Conservation (phyloP, 2,797 vertebrate genomes). For the Darevskia mixta region DNA sequence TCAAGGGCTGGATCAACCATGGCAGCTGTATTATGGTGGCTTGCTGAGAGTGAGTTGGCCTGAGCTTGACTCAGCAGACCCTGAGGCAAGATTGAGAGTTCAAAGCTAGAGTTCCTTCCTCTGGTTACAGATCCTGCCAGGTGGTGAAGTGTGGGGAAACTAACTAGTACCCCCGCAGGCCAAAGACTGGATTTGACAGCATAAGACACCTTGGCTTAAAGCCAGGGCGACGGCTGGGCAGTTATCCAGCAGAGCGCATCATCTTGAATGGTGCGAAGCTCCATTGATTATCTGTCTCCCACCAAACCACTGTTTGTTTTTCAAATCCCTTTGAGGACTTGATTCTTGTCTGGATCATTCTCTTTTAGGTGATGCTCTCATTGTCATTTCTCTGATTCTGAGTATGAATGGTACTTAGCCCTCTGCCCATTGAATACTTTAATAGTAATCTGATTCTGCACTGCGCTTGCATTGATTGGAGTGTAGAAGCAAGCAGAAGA, state of each 20-base stretch:
- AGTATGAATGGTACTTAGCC: slow-evolving; percentile 22
- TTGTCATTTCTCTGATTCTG: slow-evolving; percentile 43
- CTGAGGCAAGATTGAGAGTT: background rate
- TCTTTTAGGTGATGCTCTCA: slow-evolving; percentile 36
- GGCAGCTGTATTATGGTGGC: background rate
- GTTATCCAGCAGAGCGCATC: slow-evolving; percentile 34
- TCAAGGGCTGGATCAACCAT: background rate
- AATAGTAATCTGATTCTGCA: slow-evolving; percentile 26
- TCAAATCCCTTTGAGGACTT: slow-evolving; percentile 43
- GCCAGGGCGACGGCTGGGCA: slow-evolving; percentile 31
- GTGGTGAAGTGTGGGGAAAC: background rate
- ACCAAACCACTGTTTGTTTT: slow-evolving; percentile 25
- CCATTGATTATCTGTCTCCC: slow-evolving; percentile 46
- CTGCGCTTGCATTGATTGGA: background rate
- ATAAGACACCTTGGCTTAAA: background rate
- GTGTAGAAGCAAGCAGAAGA: slow-evolving; percentile 2
- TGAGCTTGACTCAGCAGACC: background rate
- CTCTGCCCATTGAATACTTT: slow-evolving; percentile 1
- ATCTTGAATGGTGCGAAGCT: slow-evolving; percentile 8
- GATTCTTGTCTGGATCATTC: slow-evolving; percentile 41
- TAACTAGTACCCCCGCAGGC: background rate
- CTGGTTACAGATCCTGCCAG: background rate
- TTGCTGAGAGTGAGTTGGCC: background rate
- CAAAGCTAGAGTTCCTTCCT: background rate
- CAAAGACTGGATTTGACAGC: background rate